Conservation (phyloP, 2,113 vertebrate genomes). For the Hippocampus abdominalis region DNA sequence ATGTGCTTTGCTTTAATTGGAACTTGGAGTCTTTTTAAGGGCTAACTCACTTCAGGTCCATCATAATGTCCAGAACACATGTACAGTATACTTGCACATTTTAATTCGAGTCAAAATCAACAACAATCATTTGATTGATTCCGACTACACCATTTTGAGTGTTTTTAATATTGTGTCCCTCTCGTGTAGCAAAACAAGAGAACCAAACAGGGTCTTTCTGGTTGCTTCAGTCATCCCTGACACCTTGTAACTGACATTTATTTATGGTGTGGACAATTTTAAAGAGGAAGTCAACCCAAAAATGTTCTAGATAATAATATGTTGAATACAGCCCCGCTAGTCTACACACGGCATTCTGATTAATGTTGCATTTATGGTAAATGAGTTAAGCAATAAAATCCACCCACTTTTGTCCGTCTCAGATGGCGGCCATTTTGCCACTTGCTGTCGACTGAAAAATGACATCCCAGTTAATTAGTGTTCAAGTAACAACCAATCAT, state of each 20-base stretch:
- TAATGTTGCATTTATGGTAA: too few relatives aligned
- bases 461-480: too few relatives aligned
- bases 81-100: background rate
- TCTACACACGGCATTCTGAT: too few relatives aligned
- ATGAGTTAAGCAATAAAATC: too few relatives aligned
- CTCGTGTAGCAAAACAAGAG: background rate
- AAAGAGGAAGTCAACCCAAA: background rate
- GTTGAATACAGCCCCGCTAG: too few relatives aligned
- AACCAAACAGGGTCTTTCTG: background rate
- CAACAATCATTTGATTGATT: background rate
- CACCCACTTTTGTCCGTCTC: too few relatives aligned
- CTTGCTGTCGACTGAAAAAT: too few relatives aligned
- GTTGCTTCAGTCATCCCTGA: too few relatives aligned
- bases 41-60: background rate
- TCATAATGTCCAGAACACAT: background rate
- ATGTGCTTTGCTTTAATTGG: slow-evolving; percentile 46
- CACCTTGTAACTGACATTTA: background rate
- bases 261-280: slow-evolving; percentile 8
- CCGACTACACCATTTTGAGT: background rate
- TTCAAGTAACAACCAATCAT: too few relatives aligned
- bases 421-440: too few relatives aligned
- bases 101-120: background rate
- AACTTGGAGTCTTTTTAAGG: slow-evolving; percentile 17
- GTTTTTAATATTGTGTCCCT: background rate
- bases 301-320: too few relatives aligned